phyloP scores from a whole-genome alignment of 1,140 invertebrate genomes.

The Atta cephalotes region DNA sequence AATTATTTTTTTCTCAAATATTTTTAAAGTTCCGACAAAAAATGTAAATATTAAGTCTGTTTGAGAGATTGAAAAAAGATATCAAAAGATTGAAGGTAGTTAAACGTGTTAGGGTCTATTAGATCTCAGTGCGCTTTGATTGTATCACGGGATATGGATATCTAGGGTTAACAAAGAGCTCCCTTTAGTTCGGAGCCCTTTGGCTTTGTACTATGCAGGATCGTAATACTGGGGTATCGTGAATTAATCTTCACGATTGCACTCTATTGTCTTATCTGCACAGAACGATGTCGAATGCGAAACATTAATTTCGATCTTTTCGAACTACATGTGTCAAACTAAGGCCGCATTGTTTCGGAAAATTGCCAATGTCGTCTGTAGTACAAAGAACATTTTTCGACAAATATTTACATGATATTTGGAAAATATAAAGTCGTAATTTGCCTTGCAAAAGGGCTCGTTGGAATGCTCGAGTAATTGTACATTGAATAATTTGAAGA shows the following conservation, averaged over 20 bases:
- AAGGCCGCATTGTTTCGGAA: slow-evolving; percentile 24
- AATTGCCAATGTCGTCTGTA: slow-evolving; percentile 14
- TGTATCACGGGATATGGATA: slow-evolving; percentile 45
- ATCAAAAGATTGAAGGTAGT: neutral
- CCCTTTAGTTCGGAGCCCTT: slow-evolving; percentile 26
- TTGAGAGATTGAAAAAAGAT: slow-evolving; percentile 29
- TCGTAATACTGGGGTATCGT: slow-evolving; percentile 49
- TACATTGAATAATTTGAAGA: slow-evolving; percentile 2
- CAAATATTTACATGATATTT: slow-evolving; percentile 22
- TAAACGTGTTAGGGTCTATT: slow-evolving; percentile 1
- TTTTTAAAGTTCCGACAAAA: neutral
- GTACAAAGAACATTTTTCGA: neutral
- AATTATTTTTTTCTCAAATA: slow-evolving; percentile 5
- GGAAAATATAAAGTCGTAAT: neutral
- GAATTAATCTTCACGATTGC: slow-evolving; percentile 62
- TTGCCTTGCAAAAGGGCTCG: neutral
- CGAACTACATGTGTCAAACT: neutral
- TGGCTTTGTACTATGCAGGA: slow-evolving; percentile 33
- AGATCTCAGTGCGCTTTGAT: slow-evolving; percentile 32
- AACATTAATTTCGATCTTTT: slow-evolving; percentile 54
- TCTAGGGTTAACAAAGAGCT: slow-evolving; percentile 48
- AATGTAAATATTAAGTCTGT: neutral
- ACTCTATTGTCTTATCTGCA: slow-evolving; percentile 52
- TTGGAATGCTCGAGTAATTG: neutral
- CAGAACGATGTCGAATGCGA: slow-evolving; percentile 45